Evolutionary conservation across 2,888 invertebrate genomes (phyloP).

Genomic region (Hololepta plana): DNA sequence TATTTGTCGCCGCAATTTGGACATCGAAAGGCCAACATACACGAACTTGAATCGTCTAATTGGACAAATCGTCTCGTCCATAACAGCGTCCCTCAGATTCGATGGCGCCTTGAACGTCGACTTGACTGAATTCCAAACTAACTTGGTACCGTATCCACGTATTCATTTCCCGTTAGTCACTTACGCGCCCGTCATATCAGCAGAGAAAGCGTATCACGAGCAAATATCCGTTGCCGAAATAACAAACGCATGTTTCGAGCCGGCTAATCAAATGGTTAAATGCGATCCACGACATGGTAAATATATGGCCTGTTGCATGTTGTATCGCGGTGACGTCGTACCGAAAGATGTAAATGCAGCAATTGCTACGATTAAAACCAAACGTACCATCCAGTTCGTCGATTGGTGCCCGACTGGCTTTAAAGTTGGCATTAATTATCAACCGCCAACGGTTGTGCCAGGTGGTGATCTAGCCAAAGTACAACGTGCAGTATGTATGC

Average conservation of each 20-base stretch:
- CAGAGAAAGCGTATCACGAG: slow-evolving; percentile 89
- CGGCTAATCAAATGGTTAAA: slow-evolving; percentile 89
- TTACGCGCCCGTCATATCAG: slow-evolving; percentile 86
- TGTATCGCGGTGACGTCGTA: slow-evolving; percentile 87
- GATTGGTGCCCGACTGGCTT: slow-evolving; percentile 80
- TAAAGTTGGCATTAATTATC: slow-evolving; percentile 76
- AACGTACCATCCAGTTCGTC: slow-evolving; percentile 82
- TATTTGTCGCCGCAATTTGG: slow-evolving; percentile 82
- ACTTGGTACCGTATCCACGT: slow-evolving; percentile 88
- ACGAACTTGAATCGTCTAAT: slow-evolving; percentile 90
- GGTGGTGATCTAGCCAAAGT: slow-evolving; percentile 86
- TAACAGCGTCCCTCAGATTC: slow-evolving; percentile 82
- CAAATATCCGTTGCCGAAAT: slow-evolving; percentile 82
- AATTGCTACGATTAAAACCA: slow-evolving; percentile 88
- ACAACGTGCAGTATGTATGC: slow-evolving; percentile 92
- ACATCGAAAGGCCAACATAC: slow-evolving; percentile 89
- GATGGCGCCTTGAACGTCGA: slow-evolving; percentile 88
- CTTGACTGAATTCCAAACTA: slow-evolving; percentile 87
- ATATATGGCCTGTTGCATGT: slow-evolving; percentile 91
- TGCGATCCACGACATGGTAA: slow-evolving; percentile 84
- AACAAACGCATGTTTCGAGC: slow-evolving; percentile 91
- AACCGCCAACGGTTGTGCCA: slow-evolving; percentile 79
- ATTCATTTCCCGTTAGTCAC: slow-evolving; percentile 90
- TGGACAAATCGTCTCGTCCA: slow-evolving; percentile 84
- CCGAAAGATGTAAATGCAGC: slow-evolving; percentile 90